phyloP scores from a whole-genome alignment of 23 tunicate species.

The Clavelina lepadiformis region DNA sequence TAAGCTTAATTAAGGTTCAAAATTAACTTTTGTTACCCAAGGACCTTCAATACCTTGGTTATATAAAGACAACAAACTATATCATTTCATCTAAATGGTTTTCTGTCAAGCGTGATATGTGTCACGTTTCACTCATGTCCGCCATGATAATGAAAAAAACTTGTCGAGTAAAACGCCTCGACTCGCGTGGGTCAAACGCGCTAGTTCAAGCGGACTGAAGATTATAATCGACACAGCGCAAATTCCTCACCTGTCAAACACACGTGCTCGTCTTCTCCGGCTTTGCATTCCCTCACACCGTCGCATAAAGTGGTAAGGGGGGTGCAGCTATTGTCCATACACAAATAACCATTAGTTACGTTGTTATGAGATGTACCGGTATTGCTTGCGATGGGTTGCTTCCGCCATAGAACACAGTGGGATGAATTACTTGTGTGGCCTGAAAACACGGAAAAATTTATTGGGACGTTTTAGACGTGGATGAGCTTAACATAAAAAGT shows the following conservation, averaged over 20 bases:
- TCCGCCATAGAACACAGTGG: constrained; percentile 46
- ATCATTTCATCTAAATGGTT: background rate
- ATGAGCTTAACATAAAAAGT: no score
- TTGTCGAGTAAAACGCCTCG: no score
- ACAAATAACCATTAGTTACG: constrained; percentile 30
- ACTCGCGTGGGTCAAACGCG: no score
- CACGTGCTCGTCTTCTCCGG: constrained; percentile 43
- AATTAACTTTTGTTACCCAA: no score
- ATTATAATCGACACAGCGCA: no score
- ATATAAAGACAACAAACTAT: background rate
- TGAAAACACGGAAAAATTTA: no score
- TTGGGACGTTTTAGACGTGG: no score
- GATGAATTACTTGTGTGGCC: constrained; percentile 46
- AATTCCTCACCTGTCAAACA: constrained; percentile 53
- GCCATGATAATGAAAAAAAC: no score
- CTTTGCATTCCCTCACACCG: constrained; percentile 38
- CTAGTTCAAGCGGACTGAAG: no score
- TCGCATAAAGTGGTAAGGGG: constrained; percentile 42
- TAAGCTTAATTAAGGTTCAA: no score
- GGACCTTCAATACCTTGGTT: background rate
- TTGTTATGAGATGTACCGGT: background rate
- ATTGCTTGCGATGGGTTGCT: constrained; percentile 2
- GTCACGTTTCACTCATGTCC: no score
- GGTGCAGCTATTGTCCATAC: constrained; percentile 47
- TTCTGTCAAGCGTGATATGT: background rate